Percentiles rank a stretch among this genome's conserved stretches.
Evolutionary conservation across 2,888 invertebrate species (phyloP).

Genomic region (Allygus modestus): DNA sequence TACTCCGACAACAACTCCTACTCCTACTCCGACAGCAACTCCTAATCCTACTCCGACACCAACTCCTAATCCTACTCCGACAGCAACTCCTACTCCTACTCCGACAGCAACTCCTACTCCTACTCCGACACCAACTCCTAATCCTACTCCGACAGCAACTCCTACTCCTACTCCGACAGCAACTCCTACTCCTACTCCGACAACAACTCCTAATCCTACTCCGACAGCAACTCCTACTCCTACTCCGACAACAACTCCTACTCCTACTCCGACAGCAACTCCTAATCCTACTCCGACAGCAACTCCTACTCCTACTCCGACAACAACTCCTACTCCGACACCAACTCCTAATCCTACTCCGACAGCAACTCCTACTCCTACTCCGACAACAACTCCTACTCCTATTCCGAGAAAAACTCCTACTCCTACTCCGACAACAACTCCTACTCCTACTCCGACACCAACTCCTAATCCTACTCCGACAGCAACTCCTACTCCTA

Average conservation of each 20-base stretch:
- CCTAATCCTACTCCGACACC: background rate
- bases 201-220: background rate
- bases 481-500: background rate
- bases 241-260: background rate
- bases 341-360: background rate
- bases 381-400: background rate
- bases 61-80: background rate
- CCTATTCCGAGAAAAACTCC: background rate
- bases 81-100: constrained; percentile 1
- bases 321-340: background rate
- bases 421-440: background rate
- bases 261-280: background rate
- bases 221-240: background rate
- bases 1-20: background rate
- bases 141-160: background rate
- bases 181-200: background rate
- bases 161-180: background rate
- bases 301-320: background rate
- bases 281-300: background rate
- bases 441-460: background rate
- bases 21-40: constrained; percentile 1
- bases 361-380: background rate
- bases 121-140: background rate
- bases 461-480: constrained; percentile 25
- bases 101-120: background rate